Evolutionary conservation across 1,140 invertebrate genomes (phyloP), one percentile per base, ranked within the genome.

Genomic region (Mactra quadrangularis): DNA sequence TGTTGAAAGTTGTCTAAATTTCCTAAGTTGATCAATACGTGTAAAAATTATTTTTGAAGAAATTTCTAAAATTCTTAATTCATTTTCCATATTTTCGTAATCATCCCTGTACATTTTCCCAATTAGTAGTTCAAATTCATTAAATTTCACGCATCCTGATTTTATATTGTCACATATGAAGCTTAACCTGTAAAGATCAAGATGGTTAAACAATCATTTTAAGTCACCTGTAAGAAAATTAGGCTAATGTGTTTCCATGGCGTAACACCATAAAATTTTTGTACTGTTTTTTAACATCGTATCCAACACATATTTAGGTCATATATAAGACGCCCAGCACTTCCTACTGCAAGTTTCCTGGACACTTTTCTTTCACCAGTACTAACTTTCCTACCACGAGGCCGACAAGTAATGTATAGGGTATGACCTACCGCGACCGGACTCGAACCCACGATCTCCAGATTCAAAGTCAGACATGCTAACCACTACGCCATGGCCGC

Each of bases 1-100:
- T 19, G 35, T 13, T n/a, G 17, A 38, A 11, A 76, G 35, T 3
- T 76, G 55, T 45, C 72, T 76, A 1, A 41, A 76, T 45, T 76
- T 29, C 45, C 60, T 59, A 22, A 76, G 27, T 25, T 76, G 72
- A 4, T 41, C 45, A 29, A 76, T 27, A 19, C 72, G 31, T 22
- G 13, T 45, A 60, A 60, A 15, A 38, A 33, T 50, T 22, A 22
- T n/a, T 0, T 45, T 45, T 4, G 2, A 4, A 22, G 38, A 7
- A 3, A 60, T 27, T 25, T 50, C 38, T 17, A 76, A 33, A 17
- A 25, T 3, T 62, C 41, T 76, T 22, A 76, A 13, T 55, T 76
- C 72, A 6, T 27, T 25, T 27, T 60, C 19, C 33, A 76, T 59
- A 15, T 25, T 3, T 22, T 45, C 38, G 47, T 59, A 62, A 22